phyloP scores from a whole-genome alignment of 2,113 vertebrate species.

The Lota lota region DNA sequence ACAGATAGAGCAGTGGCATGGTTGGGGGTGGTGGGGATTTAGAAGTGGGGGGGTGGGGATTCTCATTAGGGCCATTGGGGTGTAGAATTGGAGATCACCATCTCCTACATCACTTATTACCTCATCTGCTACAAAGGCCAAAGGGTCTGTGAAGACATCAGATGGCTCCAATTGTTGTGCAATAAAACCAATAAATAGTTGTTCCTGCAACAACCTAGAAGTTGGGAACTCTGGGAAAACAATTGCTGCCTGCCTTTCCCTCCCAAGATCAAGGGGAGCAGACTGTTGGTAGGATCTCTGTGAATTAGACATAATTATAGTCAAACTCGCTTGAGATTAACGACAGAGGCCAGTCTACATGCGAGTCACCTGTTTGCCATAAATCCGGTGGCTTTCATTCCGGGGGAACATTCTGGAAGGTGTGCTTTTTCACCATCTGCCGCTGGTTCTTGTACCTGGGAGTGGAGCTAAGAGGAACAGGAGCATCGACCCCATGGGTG shows the following conservation, averaged over 20 bases:
- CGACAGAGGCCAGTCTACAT: slow-evolving; percentile 31
- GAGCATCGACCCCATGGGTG: slow-evolving; percentile 23
- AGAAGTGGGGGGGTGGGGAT: too few species aligned
- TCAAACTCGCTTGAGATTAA: slow-evolving; percentile 48
- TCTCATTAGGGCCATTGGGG: too few species aligned
- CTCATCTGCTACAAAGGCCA: too few species aligned
- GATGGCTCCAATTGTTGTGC: too few species aligned
- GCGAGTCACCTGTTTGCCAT: slow-evolving; percentile 64
- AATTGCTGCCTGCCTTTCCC: slow-evolving; percentile 13
- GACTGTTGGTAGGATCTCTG: slow-evolving; percentile 50
- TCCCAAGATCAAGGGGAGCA: slow-evolving; percentile 45
- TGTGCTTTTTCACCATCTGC: slow-evolving; percentile 38
- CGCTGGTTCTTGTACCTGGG: slow-evolving; percentile 25
- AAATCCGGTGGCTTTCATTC: slow-evolving; percentile 43
- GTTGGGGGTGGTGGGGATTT: slow-evolving; percentile 8
- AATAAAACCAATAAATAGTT: neutral
- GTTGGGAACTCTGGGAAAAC: slow-evolving; percentile 29
- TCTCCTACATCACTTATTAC: too few species aligned
- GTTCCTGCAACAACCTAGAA: slow-evolving; percentile 24
- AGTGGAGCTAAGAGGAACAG: slow-evolving; percentile 12
- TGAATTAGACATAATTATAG: slow-evolving; percentile 63
- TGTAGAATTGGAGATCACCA: too few species aligned
- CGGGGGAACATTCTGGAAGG: slow-evolving; percentile 39
- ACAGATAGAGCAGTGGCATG: slow-evolving; percentile 15
- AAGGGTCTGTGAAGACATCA: too few species aligned